These are phyloP conservation scores for Sebastes vulpes DNA, from an alignment of 2,797 vertebrate genomes.

Conservation along the genomic window DNA sequence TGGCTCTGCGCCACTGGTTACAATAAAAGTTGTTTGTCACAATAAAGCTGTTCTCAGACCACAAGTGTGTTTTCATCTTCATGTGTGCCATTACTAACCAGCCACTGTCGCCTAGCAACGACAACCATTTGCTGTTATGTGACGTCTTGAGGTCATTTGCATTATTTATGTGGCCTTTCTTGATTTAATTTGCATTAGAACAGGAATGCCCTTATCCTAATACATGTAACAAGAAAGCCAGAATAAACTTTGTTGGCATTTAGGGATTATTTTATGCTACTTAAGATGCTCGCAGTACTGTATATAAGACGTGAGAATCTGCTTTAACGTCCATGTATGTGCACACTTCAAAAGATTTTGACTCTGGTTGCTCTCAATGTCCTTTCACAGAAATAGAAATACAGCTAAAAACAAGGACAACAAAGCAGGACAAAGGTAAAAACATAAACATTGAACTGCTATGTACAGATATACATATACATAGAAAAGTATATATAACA, in stretches of 20 bases:
- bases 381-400: neutral
- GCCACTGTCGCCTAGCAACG: constrained; percentile 74
- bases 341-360: neutral
- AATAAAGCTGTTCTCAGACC: constrained; percentile 50
- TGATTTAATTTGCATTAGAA: constrained; percentile 61
- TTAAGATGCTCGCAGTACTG: neutral
- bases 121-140: constrained; percentile 60
- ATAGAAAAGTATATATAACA: neutral
- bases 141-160: constrained; percentile 72
- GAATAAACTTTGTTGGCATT: neutral
- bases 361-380: neutral
- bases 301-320: neutral
- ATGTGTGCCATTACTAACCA: constrained; percentile 49
- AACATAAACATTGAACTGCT: neutral
- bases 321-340: neutral
- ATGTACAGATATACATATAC: neutral
- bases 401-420: neutral
- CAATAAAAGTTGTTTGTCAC: constrained; percentile 48
- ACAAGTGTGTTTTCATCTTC: constrained; percentile 54
- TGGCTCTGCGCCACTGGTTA: constrained; percentile 10
- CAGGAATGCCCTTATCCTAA: constrained; percentile 4
- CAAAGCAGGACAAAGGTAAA: neutral
- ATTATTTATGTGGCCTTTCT: constrained; percentile 69
- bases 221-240: neutral
- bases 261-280: neutral